Evolutionary conservation across 30 jellyfish, hydroid and myxozoan genomes (phyloP).

Genomic region (Cassiopea xamachana): DNA sequence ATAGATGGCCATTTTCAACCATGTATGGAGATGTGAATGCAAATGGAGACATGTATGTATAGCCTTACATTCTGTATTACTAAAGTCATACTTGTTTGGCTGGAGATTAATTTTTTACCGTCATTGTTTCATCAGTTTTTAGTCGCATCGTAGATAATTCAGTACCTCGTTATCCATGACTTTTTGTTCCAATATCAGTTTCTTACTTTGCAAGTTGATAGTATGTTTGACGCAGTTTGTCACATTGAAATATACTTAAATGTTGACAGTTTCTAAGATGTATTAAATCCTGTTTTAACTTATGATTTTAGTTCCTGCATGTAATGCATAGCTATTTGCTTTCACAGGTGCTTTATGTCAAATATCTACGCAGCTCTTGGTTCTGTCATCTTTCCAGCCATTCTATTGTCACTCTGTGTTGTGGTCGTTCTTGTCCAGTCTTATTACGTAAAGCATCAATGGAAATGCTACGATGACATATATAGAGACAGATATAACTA

Average conservation of each 20-base stretch:
- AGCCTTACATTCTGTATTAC: neutral
- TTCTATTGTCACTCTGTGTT: slow-evolving; percentile 74
- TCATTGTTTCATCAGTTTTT: no score
- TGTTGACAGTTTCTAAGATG: neutral
- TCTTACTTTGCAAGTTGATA: no score
- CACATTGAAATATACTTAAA: no score
- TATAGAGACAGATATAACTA: slow-evolving; percentile 82
- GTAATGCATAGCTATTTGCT: neutral
- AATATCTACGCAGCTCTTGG: slow-evolving; percentile 92
- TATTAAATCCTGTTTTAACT: neutral
- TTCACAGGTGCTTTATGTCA: slow-evolving; percentile 91
- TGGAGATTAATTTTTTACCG: no score
- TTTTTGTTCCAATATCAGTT: no score
- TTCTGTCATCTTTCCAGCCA: slow-evolving; percentile 85
- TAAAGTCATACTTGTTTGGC: neutral
- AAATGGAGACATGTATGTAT: slow-evolving; percentile 95
- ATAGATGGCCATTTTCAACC: slow-evolving; percentile 74
- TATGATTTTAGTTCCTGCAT: no score
- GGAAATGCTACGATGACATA: slow-evolving; percentile 98
- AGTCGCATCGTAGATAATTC: no score
- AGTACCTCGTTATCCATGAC: no score
- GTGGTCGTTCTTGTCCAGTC: slow-evolving; percentile 93
- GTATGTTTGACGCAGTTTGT: no score
- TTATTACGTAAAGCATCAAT: slow-evolving; percentile 93
- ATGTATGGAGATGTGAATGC: slow-evolving; percentile 92